A percentile compares a stretch with the other conserved stretches of the same genome.
phyloP scores from a whole-genome alignment of 2,113 vertebrate species.

The Phaethon lepturus region DNA sequence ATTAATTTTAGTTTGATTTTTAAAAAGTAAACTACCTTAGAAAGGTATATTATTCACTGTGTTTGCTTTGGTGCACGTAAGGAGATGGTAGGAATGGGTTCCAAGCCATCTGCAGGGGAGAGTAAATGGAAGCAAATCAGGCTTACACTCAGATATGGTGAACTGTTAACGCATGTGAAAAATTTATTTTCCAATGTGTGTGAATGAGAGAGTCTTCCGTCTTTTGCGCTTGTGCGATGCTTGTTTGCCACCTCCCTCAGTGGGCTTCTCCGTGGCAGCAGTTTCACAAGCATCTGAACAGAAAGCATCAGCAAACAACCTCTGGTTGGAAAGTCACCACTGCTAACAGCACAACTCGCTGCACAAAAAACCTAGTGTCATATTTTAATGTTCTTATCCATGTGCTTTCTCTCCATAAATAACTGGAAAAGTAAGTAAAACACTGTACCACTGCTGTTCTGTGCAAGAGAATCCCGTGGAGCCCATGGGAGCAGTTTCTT shows the following conservation, averaged over 20 bases:
- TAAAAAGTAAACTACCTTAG: background rate
- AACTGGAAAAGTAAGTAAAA: background rate
- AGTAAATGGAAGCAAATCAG: background rate
- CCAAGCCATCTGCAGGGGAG: rapidly evolving
- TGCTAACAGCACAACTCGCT: background rate
- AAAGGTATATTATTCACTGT: background rate
- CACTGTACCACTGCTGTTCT: background rate
- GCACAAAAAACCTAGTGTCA: background rate
- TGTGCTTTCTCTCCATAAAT: background rate
- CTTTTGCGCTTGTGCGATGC: too few relatives aligned
- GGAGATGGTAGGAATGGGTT: background rate
- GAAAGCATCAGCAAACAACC: background rate
- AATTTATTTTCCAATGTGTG: rapidly evolving
- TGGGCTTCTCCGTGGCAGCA: background rate
- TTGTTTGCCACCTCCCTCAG: background rate
- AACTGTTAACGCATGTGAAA: background rate
- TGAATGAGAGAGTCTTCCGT: rapidly evolving
- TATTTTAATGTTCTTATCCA: background rate
- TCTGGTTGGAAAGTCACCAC: background rate
- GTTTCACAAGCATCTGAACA: rapidly evolving
- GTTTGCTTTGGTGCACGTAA: background rate
- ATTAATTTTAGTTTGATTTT: background rate
- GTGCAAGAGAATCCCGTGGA: background rate
- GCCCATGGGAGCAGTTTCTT: background rate
- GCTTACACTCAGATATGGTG: background rate